A percentile compares a stretch with the other conserved stretches of the same genome.
These are phyloP conservation scores for Henricia sp. DNA, from an alignment of 53 echinoderm and acorn worm species.

Conservation along the genomic window DNA sequence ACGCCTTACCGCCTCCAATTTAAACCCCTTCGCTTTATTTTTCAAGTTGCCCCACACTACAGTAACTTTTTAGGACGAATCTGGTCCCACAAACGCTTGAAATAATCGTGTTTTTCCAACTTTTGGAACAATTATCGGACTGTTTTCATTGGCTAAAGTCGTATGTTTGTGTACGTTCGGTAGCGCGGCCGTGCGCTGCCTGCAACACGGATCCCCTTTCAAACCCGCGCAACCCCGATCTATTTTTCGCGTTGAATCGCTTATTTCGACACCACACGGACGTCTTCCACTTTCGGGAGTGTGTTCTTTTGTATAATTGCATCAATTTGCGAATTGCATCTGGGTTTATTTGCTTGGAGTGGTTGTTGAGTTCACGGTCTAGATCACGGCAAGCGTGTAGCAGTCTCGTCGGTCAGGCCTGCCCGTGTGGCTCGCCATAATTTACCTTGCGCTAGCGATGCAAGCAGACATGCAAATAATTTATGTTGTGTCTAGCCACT, in stretches of 20 bases:
- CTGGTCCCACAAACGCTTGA: background rate
- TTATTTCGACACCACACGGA: background rate
- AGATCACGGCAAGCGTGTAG: background rate
- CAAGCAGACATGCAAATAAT: slow-evolving; percentile 65
- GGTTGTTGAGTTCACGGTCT: slow-evolving; percentile 36
- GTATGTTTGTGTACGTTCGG: slow-evolving; percentile 17
- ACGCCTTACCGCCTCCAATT: slow-evolving; percentile 7
- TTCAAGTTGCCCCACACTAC: slow-evolving; percentile 1
- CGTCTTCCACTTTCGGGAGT: background rate
- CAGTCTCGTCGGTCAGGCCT: background rate
- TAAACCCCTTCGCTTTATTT: slow-evolving; percentile 4
- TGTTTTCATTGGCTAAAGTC: slow-evolving; percentile 62
- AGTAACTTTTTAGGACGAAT: background rate
- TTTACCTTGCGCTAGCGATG: background rate
- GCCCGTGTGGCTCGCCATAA: slow-evolving; percentile 30
- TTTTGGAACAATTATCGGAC: slow-evolving; percentile 46
- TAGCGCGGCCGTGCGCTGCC: background rate
- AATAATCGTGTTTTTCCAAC: slow-evolving; percentile 1
- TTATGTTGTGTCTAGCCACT: slow-evolving; percentile 50
- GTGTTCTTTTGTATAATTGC: background rate
- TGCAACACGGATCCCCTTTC: background rate
- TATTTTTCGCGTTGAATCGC: background rate
- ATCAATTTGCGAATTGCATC: slow-evolving; percentile 1
- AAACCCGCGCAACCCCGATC: background rate
- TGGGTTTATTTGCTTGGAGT: slow-evolving; percentile 2